Percentiles rank a stretch among this genome's conserved stretches.
These are phyloP conservation scores for Cinara cedri DNA, from an alignment of 2,888 invertebrate genomes.

Conservation along the genomic window DNA sequence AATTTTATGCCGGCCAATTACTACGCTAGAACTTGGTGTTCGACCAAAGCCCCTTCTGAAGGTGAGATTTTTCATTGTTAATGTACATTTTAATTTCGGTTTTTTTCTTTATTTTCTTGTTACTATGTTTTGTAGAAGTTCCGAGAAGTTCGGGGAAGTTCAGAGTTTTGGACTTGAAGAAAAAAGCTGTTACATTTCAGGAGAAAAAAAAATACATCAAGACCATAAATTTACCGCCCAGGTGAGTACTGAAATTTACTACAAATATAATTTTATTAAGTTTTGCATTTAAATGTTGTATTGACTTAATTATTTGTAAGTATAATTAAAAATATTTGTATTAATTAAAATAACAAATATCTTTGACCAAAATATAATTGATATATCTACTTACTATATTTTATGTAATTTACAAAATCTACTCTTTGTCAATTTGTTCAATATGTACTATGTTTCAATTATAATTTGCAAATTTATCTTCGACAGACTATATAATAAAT, in stretches of 20 bases:
- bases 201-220: constrained; percentile 62
- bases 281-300: too few species aligned
- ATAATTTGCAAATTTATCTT: too few species aligned
- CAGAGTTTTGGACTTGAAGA: constrained; percentile 66
- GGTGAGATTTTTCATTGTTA: background rate
- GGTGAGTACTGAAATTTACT: constrained; percentile 25
- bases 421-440: too few species aligned
- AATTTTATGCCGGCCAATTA: background rate
- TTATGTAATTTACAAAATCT: too few species aligned
- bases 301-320: too few species aligned
- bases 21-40: constrained; percentile 25
- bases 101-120: background rate
- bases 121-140: constrained; percentile 60
- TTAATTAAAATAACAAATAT: too few species aligned
- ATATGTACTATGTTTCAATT: too few species aligned
- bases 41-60: background rate
- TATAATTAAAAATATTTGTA: too few species aligned
- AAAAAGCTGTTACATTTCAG: constrained; percentile 63
- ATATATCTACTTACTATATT: too few species aligned
- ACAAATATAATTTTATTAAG: background rate
- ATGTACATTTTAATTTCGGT: background rate
- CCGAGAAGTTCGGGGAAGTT: too few species aligned
- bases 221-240: constrained; percentile 64
- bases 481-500: too few species aligned
- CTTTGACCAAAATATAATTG: too few species aligned